phyloP scores from a whole-genome alignment of 2,113 vertebrate genomes.

The Psephotus haematonotus region DNA sequence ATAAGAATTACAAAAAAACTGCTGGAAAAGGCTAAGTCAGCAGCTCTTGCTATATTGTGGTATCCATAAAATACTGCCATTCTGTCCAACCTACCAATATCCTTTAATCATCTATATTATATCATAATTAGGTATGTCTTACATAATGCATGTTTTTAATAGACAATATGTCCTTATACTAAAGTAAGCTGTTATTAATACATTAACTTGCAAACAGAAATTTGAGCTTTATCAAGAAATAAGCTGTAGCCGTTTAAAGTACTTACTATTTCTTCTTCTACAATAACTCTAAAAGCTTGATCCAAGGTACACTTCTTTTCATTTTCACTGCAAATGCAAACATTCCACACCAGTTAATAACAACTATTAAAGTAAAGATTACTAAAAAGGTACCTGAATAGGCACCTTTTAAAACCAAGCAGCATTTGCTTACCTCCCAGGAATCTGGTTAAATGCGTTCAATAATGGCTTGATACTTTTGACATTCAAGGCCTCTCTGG shows the following conservation, averaged over 20 bases:
- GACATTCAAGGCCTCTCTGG: conserved; percentile 79
- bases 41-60: background rate
- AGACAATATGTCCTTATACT: background rate
- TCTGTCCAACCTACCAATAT: background rate
- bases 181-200: background rate
- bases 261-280: conserved; percentile 96
- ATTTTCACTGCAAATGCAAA: conserved; percentile 85
- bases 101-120: background rate
- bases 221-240: background rate
- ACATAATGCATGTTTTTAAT: background rate
- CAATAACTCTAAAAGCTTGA: conserved; percentile 89
- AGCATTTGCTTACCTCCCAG: conserved; percentile 84
- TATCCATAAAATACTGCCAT: background rate
- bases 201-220: background rate
- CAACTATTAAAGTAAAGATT: background rate
- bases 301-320: conserved; percentile 97
- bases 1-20: background rate
- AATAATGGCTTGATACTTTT: conserved; percentile 86
- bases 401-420: background rate
- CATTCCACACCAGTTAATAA: background rate
- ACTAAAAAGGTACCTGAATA: background rate
- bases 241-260: background rate
- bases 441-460: conserved; percentile 85
- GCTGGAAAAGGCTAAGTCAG: background rate
- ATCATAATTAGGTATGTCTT: background rate